These are phyloP conservation scores for Gadus chalcogrammus DNA, from an alignment of 2,113 vertebrate genomes.

Conservation along the genomic window DNA sequence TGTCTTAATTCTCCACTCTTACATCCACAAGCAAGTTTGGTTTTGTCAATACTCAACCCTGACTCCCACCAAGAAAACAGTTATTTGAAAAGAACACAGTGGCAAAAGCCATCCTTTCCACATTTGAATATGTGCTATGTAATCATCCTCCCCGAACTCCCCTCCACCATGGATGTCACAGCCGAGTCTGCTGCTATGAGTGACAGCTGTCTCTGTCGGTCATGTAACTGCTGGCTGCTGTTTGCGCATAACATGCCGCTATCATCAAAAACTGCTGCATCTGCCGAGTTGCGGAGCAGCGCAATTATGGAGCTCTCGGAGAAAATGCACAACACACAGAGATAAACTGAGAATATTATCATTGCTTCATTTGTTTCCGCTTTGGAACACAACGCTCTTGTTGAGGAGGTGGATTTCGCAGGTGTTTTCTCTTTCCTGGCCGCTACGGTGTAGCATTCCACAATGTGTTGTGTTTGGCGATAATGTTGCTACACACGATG, in stretches of 20 bases:
- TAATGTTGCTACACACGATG: not conserved
- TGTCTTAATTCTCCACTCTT: no score
- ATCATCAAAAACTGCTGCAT: constrained; percentile 33
- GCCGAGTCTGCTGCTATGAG: constrained; percentile 26
- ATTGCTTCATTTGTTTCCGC: constrained; percentile 4
- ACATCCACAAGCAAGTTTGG: no score
- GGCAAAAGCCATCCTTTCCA: no score
- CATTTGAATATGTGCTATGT: no score
- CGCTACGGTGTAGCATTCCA: not conserved
- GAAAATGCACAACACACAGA: constrained; percentile 21
- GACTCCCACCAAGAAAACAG: no score
- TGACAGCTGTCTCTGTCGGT: constrained; percentile 56
- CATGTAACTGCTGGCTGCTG: constrained; percentile 22
- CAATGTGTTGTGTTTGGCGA: not conserved
- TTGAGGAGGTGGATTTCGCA: constrained; percentile 42
- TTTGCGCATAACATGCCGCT: constrained; percentile 40
- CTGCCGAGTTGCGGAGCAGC: constrained; percentile 29
- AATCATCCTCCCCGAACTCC: no score
- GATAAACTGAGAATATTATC: constrained; percentile 14
- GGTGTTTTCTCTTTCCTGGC: constrained; percentile 31
- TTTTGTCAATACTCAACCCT: no score
- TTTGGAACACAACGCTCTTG: constrained; percentile 17
- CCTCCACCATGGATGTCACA: no score
- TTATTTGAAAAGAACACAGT: no score
- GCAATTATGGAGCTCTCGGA: constrained; percentile 47